Evolutionary conservation across 1,140 invertebrate species (phyloP).

Genomic region (Ganaspis sp.): DNA sequence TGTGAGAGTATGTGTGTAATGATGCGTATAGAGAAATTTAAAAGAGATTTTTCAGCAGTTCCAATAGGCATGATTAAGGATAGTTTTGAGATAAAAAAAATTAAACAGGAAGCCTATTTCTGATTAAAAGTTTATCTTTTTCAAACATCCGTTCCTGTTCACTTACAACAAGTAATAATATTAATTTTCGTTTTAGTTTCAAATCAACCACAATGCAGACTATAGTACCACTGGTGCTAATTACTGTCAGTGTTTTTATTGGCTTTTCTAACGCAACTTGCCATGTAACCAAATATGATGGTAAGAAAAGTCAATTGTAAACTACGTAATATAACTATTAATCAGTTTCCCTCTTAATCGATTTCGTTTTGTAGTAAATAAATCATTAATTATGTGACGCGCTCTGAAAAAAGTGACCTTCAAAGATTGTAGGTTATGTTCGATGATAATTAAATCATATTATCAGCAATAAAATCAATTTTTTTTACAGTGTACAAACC

Average conservation of each 20-base stretch:
- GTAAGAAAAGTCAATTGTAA: background rate
- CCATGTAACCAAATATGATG: background rate
- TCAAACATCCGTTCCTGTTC: background rate
- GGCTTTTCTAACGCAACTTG: background rate
- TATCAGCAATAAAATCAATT: no score
- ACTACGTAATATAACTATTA: no score
- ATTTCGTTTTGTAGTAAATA: no score
- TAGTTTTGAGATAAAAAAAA: background rate
- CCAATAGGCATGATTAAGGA: background rate
- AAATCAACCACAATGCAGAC: background rate
- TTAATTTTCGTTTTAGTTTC: background rate
- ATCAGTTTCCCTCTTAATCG: no score
- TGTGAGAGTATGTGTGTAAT: no score
- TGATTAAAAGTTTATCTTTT: conserved; percentile 22
- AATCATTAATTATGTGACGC: no score
- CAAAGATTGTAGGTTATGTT: no score
- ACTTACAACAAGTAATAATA: background rate
- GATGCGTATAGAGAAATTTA: no score
- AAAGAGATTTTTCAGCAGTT: no score
- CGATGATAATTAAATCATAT: no score
- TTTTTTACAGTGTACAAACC: no score
- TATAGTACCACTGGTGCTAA: background rate
- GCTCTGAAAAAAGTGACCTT: no score
- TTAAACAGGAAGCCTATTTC: background rate
- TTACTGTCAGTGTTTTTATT: background rate